Evolutionary conservation across 2,797 vertebrate genomes (phyloP).

Genomic region (Notolabrus celidotus): DNA sequence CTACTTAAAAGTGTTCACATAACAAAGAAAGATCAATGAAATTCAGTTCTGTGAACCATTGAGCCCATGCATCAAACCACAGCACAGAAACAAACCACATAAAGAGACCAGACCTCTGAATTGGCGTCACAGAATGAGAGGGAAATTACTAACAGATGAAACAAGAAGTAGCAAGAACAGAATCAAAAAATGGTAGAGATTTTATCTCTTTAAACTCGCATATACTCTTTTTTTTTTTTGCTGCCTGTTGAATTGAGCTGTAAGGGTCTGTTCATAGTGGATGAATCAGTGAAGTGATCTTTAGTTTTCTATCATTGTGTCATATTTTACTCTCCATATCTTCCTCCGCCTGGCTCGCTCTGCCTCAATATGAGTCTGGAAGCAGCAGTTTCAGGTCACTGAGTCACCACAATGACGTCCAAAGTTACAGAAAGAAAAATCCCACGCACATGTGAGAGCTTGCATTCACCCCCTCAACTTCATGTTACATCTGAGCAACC

Average conservation of each 20-base stretch:
- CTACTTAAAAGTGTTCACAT: constrained; percentile 12
- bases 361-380: constrained; percentile 21
- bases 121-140: constrained; percentile 62
- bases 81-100: constrained; percentile 70
- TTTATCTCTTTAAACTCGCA: constrained; percentile 2
- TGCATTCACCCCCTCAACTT: constrained; percentile 21
- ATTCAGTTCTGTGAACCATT: constrained; percentile 43
- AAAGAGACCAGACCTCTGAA: constrained; percentile 50
- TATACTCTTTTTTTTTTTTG: no score
- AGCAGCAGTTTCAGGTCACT: constrained; percentile 59
- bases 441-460: constrained; percentile 22
- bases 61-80: constrained; percentile 52
- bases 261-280: no score
- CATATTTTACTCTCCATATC: background rate
- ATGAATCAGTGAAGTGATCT: no score
- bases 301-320: background rate
- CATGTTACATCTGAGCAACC: background rate
- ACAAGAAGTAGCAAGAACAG: constrained; percentile 38
- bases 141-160: constrained; percentile 78
- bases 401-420: constrained; percentile 51
- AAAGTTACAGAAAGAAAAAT: constrained; percentile 25
- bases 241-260: no score
- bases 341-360: background rate
- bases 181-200: constrained; percentile 21
- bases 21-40: constrained; percentile 47